Evolutionary conservation across 2,888 invertebrate genomes (phyloP).

Genomic region (Marasmarcha lunaedactyla): DNA sequence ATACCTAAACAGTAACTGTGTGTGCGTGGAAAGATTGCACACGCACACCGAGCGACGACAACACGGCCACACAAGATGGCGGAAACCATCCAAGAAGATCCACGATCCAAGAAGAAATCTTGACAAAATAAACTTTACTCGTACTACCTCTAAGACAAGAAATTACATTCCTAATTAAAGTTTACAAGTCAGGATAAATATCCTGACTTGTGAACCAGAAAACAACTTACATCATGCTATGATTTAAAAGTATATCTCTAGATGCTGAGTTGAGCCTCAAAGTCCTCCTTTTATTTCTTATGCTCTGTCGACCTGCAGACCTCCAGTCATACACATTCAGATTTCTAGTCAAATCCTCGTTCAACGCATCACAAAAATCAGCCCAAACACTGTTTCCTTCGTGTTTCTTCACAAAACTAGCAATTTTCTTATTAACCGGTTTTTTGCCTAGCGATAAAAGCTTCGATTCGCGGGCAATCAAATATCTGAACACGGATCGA

Average conservation of each 20-base stretch:
- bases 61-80: no score
- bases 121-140: no score
- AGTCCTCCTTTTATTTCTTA: conserved; percentile 16
- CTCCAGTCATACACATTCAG: conserved; percentile 39
- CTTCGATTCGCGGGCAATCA: conserved; percentile 41
- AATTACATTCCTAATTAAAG: no score
- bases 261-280: conserved; percentile 28
- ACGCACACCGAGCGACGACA: no score
- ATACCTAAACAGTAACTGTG: no score
- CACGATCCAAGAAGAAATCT: no score
- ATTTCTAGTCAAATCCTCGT: conserved; percentile 48
- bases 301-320: conserved; percentile 15
- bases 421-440: conserved; percentile 47
- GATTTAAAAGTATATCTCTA: conserved; percentile 22
- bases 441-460: conserved; percentile 39
- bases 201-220: no score
- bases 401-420: conserved; percentile 35
- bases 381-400: conserved; percentile 35
- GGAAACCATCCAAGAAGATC: no score
- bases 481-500: conserved; percentile 35
- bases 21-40: no score
- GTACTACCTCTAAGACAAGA: no score
- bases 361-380: conserved; percentile 37
- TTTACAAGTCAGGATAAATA: no score
- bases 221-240: conserved; percentile 15